A percentile compares a stretch with the other conserved stretches of the same genome.
Evolutionary conservation across 2,797 vertebrate genomes (phyloP).

Genomic region (Semotilus atromaculatus): DNA sequence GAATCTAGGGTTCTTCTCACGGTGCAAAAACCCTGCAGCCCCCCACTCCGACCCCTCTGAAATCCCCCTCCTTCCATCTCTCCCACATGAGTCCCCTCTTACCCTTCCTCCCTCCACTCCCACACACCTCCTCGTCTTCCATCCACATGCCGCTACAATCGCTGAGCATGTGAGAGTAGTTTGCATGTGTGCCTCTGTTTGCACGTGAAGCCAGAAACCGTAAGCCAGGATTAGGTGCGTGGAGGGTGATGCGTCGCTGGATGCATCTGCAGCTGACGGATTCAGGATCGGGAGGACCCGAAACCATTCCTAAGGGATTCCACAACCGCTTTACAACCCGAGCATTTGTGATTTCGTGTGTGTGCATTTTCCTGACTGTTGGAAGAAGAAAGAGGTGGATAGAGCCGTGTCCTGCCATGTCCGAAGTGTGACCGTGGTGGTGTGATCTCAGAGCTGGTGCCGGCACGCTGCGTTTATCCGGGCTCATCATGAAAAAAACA

Average conservation of each 20-base stretch:
- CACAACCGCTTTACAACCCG: background rate
- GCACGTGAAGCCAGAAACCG: conserved; percentile 35
- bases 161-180: conserved; percentile 66
- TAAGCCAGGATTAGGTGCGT: conserved; percentile 49
- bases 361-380: conserved; percentile 58
- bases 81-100: conserved; percentile 58
- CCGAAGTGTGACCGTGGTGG: conserved; percentile 59
- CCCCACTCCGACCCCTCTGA: conserved; percentile 46
- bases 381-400: conserved; percentile 8
- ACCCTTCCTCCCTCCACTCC: conserved; percentile 42
- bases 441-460: conserved; percentile 63
- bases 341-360: conserved; percentile 61
- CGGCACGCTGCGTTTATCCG: conserved; percentile 58
- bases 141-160: conserved; percentile 50
- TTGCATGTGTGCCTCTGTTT: conserved; percentile 25
- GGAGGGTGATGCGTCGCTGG: conserved; percentile 24
- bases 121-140: conserved; percentile 45
- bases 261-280: conserved; percentile 16
- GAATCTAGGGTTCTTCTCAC: conserved; percentile 75
- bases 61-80: conserved; percentile 60
- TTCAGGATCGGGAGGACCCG: conserved; percentile 21
- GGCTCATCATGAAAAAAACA: conserved; percentile 93
- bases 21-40: conserved; percentile 69
- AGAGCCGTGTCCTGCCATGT: conserved; percentile 30
- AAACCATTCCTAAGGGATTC: conserved; percentile 27